A percentile compares a stretch with the other conserved stretches of the same genome.
Conservation (phyloP, 2,113 vertebrate species). For the Australoheros scitulus region DNA sequence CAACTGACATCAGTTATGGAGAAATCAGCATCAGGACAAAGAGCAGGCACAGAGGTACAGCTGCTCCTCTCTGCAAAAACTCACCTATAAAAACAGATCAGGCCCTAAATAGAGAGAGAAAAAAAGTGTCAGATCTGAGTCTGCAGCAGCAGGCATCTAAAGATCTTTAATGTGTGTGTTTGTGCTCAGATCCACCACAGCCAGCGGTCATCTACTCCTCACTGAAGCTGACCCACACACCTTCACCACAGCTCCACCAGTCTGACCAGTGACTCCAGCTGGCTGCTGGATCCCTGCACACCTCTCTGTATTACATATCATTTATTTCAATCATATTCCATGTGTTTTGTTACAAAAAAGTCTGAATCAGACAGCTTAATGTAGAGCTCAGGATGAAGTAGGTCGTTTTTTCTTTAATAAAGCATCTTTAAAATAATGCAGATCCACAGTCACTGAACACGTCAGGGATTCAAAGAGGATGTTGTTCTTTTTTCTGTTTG, state of each 20-base stretch:
- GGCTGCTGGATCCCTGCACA: rapidly evolving
- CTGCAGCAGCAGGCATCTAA: neutral
- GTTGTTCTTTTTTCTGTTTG: neutral
- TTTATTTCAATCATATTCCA: neutral
- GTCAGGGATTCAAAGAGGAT: neutral
- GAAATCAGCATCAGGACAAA: neutral
- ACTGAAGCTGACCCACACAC: neutral
- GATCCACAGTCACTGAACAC: rapidly evolving
- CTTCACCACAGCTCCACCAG: rapidly evolving
- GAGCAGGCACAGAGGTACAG: neutral
- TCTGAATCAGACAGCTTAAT: no score
- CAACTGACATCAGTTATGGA: neutral
- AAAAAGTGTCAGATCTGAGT: neutral
- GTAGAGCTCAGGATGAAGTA: no score
- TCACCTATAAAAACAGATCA: neutral
- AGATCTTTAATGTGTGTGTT: neutral
- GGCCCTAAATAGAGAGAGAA: neutral
- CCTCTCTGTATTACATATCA: neutral
- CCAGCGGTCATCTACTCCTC: neutral
- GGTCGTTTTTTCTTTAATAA: no score
- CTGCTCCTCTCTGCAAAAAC: rapidly evolving
- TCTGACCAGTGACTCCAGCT: neutral
- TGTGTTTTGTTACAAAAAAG: neutral
- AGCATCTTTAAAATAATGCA: rapidly evolving
- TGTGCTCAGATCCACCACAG: neutral